phyloP scores from a whole-genome alignment of 2,888 invertebrate species.

The Phyto melanocephala region DNA sequence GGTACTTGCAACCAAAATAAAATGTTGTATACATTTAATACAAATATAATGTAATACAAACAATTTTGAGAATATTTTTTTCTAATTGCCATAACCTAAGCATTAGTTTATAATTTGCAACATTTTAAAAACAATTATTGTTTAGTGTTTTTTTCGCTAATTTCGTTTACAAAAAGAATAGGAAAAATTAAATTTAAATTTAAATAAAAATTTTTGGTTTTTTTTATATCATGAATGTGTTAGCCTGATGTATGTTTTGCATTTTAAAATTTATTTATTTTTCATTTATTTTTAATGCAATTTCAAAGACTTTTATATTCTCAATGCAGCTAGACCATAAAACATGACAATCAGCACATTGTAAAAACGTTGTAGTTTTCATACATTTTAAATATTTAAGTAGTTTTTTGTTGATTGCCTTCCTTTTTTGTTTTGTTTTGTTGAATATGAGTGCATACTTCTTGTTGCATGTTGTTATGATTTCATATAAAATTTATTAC shows the following conservation, averaged over 20 bases:
- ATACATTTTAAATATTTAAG: background rate
- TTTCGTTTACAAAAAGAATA: too few relatives aligned
- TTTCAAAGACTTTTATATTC: constrained; percentile 13
- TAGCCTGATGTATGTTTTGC: background rate
- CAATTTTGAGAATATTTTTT: too few relatives aligned
- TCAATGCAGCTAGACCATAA: constrained; percentile 35
- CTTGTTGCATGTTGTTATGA: background rate
- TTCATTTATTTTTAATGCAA: background rate
- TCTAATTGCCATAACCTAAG: too few relatives aligned
- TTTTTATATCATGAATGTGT: constrained; percentile 14
- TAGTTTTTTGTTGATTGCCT: background rate
- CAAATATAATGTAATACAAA: too few relatives aligned
- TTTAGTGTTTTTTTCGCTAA: too few relatives aligned
- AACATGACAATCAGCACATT: constrained; percentile 57
- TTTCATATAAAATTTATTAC: constrained; percentile 47
- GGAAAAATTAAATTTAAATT: too few relatives aligned
- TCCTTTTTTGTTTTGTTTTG: background rate
- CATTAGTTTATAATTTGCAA: too few relatives aligned
- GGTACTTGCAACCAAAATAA: too few relatives aligned
- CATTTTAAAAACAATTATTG: too few relatives aligned
- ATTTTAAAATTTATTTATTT: background rate
- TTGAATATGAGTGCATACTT: background rate
- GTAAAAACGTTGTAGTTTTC: constrained; percentile 7
- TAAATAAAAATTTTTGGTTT: too few relatives aligned
- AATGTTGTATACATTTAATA: too few relatives aligned